These are phyloP conservation scores for Biston betularia DNA, from an alignment of 2,888 invertebrate species.

Conservation along the genomic window DNA sequence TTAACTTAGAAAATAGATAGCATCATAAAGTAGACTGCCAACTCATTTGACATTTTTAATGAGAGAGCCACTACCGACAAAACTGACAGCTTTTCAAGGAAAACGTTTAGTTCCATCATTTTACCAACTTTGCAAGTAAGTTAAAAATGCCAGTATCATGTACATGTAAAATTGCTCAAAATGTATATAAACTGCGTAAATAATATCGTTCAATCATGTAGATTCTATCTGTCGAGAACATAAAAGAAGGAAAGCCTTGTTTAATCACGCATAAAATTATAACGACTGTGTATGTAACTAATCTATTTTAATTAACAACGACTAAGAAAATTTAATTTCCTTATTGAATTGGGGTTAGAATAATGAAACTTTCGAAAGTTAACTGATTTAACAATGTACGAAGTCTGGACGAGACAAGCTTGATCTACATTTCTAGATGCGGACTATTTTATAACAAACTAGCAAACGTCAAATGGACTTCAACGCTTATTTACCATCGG, in stretches of 20 bases:
- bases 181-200: not conserved
- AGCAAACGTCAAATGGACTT: not conserved
- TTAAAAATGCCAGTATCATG: not conserved
- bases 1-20: too few species aligned
- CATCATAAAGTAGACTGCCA: too few species aligned
- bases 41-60: too few species aligned
- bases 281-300: constrained; percentile 1
- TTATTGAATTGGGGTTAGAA: constrained; percentile 6
- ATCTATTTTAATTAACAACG: constrained; percentile 12
- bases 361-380: constrained; percentile 16
- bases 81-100: too few species aligned
- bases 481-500: not conserved
- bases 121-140: too few species aligned
- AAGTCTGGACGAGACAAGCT: not conserved
- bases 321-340: constrained; percentile 6
- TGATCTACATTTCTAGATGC: constrained; percentile 16
- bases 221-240: constrained; percentile 3
- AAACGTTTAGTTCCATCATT: too few species aligned
- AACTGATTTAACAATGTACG: constrained; percentile 19
- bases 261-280: constrained; percentile 13
- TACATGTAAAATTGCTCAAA: not conserved
- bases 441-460: constrained; percentile 5
- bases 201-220: not conserved
- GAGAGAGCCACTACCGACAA: too few species aligned
- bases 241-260: constrained; percentile 9